phyloP scores from a whole-genome alignment of 2,888 invertebrate genomes.

The Eupithecia abbreviata region DNA sequence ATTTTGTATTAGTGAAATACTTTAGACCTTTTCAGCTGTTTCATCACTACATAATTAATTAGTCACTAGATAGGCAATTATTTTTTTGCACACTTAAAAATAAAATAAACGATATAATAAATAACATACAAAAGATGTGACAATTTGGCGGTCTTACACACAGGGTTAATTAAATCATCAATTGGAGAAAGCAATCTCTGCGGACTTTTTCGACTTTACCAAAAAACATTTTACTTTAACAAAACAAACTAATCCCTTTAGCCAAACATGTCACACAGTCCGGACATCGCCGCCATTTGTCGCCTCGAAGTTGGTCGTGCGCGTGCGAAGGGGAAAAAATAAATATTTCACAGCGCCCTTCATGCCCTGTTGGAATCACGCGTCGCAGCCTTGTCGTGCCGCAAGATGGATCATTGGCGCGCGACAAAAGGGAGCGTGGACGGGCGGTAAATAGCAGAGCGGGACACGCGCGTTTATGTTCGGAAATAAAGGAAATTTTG shows the following conservation, averaged over 20 bases:
- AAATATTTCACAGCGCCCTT: conserved; percentile 73
- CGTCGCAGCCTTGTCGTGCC: conserved; percentile 80
- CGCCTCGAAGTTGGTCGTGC: conserved; percentile 71
- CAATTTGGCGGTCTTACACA: too few species aligned
- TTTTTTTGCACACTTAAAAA: too few species aligned
- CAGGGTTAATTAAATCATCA: not conserved
- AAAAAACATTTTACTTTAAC: conserved; percentile 16
- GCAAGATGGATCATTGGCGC: conserved; percentile 73
- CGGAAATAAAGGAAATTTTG: not conserved
- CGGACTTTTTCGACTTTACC: not conserved
- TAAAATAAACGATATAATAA: too few species aligned
- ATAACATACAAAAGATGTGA: too few species aligned
- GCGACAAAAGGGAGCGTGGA: conserved; percentile 57
- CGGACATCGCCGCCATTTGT: conserved; percentile 61
- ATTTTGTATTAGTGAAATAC: too few species aligned
- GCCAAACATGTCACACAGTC: conserved; percentile 57
- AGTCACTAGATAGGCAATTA: too few species aligned
- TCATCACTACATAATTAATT: too few species aligned
- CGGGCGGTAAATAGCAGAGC: conserved; percentile 47
- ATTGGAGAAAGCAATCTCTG: not conserved
- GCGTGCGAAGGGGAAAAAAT: conserved; percentile 68
- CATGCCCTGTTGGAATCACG: conserved; percentile 80
- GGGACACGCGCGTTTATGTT: not conserved
- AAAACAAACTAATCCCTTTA: conserved; percentile 50
- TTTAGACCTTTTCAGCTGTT: too few species aligned